phyloP scores from a whole-genome alignment of 2,797 vertebrate species.

The Labroides dimidiatus region DNA sequence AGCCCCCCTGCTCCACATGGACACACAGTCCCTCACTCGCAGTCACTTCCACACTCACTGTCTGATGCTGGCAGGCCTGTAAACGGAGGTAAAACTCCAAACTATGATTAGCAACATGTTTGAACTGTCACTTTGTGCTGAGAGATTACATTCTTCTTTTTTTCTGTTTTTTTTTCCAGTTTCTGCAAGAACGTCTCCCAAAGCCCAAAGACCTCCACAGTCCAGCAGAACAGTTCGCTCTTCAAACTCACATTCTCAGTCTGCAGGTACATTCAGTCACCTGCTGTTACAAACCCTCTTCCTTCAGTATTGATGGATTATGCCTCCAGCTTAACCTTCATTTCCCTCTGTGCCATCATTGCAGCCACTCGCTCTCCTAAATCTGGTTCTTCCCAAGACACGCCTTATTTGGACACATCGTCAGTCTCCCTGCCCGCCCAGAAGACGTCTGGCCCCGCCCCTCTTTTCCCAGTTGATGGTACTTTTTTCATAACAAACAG shows the following conservation, averaged over 20 bases:
- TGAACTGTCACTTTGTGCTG: background rate
- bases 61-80: constrained; percentile 73
- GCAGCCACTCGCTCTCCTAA: constrained; percentile 81
- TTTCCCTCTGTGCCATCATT: constrained; percentile 11
- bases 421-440: constrained; percentile 73
- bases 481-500: constrained; percentile 13
- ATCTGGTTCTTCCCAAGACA: constrained; percentile 76
- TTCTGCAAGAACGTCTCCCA: constrained; percentile 77
- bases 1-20: constrained; percentile 73
- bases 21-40: constrained; percentile 77
- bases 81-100: constrained; percentile 73
- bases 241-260: constrained; percentile 72
- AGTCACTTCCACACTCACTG: constrained; percentile 78
- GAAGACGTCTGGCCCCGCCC: constrained; percentile 79
- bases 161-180: constrained; percentile 54
- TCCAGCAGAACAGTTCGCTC: constrained; percentile 72
- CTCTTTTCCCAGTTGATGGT: constrained; percentile 81
- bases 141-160: too few relatives aligned
- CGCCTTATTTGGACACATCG: constrained; percentile 79
- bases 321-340: background rate
- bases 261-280: constrained; percentile 60
- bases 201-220: constrained; percentile 80
- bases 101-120: background rate
- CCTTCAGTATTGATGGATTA: background rate
- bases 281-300: background rate